Evolutionary conservation across 2,113 vertebrate species (phyloP), one percentile per base, ranked within the genome.

Genomic region (Zapus hudsonius): DNA sequence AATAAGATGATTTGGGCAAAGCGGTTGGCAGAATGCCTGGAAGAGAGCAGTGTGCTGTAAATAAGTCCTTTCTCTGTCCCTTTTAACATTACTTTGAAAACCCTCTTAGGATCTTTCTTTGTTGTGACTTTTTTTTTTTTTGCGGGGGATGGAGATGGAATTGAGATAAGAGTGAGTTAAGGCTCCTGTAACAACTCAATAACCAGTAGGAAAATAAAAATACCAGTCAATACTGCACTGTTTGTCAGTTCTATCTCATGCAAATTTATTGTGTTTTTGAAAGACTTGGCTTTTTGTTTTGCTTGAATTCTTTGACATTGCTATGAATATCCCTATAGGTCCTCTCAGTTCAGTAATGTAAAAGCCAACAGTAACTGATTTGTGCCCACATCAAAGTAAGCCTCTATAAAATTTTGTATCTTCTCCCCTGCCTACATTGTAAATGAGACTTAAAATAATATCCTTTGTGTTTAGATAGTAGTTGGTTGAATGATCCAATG

Each of bases 281-380:
- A 80, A 89, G 82, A 64, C 7, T 36, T 55, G 40, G 64, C 27
- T 61, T 95, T 95, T 94, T 84, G 27, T 70, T 88, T 96, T 93
- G n/a, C 29, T 67, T 91, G 13, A 72, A 72, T 52, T 83, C 23
- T 94, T 94, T 40, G 69, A 23, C 84, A 33, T 63, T 63, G 31
- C 19, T 47, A 2, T 36, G 33, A 74, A 63, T 93, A 82, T 19
- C 92, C 82, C 11, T 19, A 61, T 2, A 80, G 19, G 3, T 0
- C 15, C 76, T 38, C 88, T 42, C 22, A 84, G 23, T 81, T 89
- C 63, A 63, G 57, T 40, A 73, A 80, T 33, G 25, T 76, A 36
- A 85, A 95, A 70, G 36, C 85, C 92, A 92, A 86, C 12, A 90
- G 29, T 84, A 89, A 40, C 72, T 92, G 47, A 84, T 78, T 79